A percentile compares a stretch with the other conserved stretches of the same genome.
Evolutionary conservation across 2,797 vertebrate genomes (phyloP).

Genomic region (Protosalanx chinensis): DNA sequence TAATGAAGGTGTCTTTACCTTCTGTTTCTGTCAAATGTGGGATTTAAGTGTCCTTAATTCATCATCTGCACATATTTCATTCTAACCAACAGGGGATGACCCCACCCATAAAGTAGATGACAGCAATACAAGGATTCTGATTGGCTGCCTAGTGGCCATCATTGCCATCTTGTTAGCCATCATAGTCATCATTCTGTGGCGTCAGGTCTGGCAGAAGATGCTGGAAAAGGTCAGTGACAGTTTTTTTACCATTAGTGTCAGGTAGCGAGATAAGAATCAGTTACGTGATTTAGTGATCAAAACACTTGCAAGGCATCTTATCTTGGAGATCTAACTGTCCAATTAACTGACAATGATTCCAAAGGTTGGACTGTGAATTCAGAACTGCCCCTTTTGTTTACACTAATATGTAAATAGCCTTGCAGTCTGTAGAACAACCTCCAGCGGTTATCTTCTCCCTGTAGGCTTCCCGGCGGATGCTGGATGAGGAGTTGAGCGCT

Average conservation of each 20-base stretch:
- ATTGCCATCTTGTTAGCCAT: conserved; percentile 91
- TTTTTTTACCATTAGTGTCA: not conserved
- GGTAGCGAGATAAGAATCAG: not conserved
- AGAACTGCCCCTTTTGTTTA: too few relatives aligned
- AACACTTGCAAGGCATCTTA: not conserved
- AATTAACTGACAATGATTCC: too few relatives aligned
- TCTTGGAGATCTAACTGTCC: too few relatives aligned
- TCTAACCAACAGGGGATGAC: conserved; percentile 68
- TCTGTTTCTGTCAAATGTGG: not conserved
- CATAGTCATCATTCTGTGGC: conserved; percentile 96
- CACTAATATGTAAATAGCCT: not conserved
- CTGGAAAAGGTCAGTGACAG: conserved; percentile 85
- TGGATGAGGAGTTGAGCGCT: conserved; percentile 92
- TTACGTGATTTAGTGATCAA: not conserved
- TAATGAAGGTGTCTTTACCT: not conserved
- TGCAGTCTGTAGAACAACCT: not conserved
- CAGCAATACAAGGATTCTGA: conserved; percentile 91
- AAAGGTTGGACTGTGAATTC: not conserved
- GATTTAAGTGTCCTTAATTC: not conserved
- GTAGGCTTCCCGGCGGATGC: conserved; percentile 88
- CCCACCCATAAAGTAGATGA: conserved; percentile 93
- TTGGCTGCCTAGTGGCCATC: conserved; percentile 94
- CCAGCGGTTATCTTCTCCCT: not conserved
- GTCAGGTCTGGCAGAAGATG: conserved; percentile 98
- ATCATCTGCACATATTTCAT: not conserved